phyloP scores from a whole-genome alignment of 2,113 vertebrate species.

The Corythoichthys haematopterus region DNA sequence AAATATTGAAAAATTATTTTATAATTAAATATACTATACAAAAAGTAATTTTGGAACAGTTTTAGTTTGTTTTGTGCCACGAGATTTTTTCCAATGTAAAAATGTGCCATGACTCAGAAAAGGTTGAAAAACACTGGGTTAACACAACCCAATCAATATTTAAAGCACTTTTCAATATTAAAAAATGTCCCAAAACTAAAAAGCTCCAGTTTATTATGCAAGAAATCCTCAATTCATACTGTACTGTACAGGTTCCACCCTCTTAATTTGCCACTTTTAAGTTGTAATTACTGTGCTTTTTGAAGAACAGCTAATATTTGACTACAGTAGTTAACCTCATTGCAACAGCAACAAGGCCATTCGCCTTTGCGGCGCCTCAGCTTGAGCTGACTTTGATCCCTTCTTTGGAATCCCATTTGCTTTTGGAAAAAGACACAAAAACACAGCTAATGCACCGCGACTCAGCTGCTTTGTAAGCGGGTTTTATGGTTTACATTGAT shows the following conservation, averaged over 20 bases:
- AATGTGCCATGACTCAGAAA: too few species aligned
- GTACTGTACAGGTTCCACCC: conserved; percentile 6
- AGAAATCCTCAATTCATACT: not conserved
- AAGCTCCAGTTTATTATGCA: not conserved
- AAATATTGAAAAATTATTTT: too few species aligned
- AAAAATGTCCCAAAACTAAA: not conserved
- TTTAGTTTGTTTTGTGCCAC: too few species aligned
- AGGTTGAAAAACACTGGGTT: not conserved
- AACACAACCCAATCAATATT: not conserved
- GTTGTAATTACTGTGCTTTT: conserved; percentile 41
- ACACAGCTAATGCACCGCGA: conserved; percentile 10
- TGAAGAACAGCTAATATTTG: conserved; percentile 46
- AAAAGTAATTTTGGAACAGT: too few species aligned
- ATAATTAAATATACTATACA: too few species aligned
- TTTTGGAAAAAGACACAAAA: not conserved
- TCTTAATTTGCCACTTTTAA: conserved; percentile 7
- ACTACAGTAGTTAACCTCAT: conserved; percentile 39
- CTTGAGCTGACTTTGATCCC: conserved; percentile 15
- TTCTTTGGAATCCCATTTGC: not conserved
- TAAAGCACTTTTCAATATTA: not conserved
- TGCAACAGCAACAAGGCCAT: conserved; percentile 35
- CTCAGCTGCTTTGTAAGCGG: not conserved
- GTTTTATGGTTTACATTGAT: conserved; percentile 17
- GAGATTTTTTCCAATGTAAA: too few species aligned
- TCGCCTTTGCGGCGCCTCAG: conserved; percentile 16